These are phyloP conservation scores for Scaptodrosophila lebanonensis DNA, from an alignment of 1,140 invertebrate genomes.

Conservation along the genomic window DNA sequence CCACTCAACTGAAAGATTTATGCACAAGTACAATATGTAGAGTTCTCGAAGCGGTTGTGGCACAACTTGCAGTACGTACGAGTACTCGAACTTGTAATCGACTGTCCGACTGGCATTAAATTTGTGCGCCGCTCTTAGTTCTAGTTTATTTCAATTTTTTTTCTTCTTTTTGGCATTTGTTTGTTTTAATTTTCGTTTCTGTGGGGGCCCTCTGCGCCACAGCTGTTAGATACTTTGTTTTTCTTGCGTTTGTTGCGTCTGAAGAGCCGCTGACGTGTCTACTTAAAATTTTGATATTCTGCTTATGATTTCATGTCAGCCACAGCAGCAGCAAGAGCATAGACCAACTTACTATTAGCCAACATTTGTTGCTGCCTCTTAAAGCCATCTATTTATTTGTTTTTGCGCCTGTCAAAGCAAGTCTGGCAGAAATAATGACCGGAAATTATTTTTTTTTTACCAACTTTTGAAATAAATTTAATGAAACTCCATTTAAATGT, in stretches of 20 bases:
- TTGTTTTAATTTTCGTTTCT: conserved; percentile 57
- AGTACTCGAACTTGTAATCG: too few species aligned
- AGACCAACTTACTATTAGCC: conserved; percentile 64
- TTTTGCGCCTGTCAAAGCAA: too few species aligned
- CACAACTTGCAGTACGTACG: too few species aligned
- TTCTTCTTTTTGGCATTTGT: conserved; percentile 36
- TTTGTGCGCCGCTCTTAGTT: conserved; percentile 44
- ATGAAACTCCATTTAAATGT: too few species aligned
- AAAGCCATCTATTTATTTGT: too few species aligned
- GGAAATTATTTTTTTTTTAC: too few species aligned
- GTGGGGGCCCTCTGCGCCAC: conserved; percentile 24
- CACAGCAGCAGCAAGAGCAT: conserved; percentile 37
- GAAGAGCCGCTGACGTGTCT: conserved; percentile 66
- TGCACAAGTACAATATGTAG: too few species aligned
- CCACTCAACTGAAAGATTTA: conserved; percentile 64
- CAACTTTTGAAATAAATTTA: too few species aligned
- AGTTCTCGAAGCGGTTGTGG: too few species aligned
- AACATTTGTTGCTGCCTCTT: too few species aligned
- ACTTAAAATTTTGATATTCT: conserved; percentile 58
- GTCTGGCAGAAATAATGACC: not conserved
- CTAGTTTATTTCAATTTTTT: conserved; percentile 21
- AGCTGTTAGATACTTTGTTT: conserved; percentile 66
- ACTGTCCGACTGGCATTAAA: conserved; percentile 61
- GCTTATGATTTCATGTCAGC: conserved; percentile 47
- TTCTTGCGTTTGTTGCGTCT: conserved; percentile 48